A percentile compares a stretch with the other conserved stretches of the same genome.
Evolutionary conservation across 2,113 vertebrate species (phyloP).

Genomic region (Hypanus sabinus): DNA sequence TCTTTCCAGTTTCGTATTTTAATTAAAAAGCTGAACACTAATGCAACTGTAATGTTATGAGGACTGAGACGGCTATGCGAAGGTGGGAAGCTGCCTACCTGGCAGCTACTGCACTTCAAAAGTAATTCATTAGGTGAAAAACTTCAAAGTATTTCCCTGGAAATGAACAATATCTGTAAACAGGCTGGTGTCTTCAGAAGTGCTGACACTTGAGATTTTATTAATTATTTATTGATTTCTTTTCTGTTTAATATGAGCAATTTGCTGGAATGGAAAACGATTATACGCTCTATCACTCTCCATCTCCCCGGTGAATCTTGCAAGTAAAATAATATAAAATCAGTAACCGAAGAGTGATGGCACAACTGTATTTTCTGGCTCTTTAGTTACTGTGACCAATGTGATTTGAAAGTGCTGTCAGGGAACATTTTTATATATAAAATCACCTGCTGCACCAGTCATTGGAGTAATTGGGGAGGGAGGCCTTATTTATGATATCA

Average conservation of each 20-base stretch:
- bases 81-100: not conserved
- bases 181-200: not conserved
- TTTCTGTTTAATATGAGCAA: not conserved
- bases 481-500: not conserved
- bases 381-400: not conserved
- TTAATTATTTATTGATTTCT: not conserved
- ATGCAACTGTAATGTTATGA: not conserved
- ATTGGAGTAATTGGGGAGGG: not conserved
- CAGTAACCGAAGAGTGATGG: not conserved
- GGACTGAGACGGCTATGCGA: too few species aligned
- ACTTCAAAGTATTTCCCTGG: not conserved
- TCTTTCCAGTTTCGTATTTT: not conserved
- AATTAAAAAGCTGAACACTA: not conserved
- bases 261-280: conserved; percentile 16
- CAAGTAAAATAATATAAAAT: not conserved
- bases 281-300: not conserved
- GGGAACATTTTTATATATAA: not conserved
- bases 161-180: not conserved
- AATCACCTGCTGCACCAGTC: not conserved
- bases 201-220: not conserved
- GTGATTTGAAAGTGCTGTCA: not conserved
- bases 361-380: not conserved
- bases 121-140: not conserved
- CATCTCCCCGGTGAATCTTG: not conserved
- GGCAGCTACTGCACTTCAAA: not conserved